Evolutionary conservation across 92 coral and sea anemone genomes (phyloP).

Genomic region (Scolanthus callimorphus): DNA sequence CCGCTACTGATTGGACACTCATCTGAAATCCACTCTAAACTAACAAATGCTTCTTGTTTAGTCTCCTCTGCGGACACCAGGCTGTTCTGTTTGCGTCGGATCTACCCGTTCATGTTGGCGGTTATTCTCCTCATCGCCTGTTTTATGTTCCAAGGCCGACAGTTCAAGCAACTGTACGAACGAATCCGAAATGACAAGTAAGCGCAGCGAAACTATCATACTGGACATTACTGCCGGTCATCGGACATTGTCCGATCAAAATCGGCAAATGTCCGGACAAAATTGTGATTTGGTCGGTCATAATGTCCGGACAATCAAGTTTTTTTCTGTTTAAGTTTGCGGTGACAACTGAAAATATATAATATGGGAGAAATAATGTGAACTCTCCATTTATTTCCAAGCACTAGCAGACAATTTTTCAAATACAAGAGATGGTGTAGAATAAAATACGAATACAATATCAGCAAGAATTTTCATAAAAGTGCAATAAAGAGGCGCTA

Average conservation of each 20-base stretch:
- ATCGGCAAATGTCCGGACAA: too few species aligned
- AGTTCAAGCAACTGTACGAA: constrained; percentile 85
- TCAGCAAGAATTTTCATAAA: too few species aligned
- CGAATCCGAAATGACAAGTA: constrained; percentile 97
- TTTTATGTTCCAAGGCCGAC: constrained; percentile 89
- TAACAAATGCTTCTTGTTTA: constrained; percentile 7
- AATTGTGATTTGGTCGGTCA: too few species aligned
- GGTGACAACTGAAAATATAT: not conserved
- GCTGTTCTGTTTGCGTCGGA: constrained; percentile 89
- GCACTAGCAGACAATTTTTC: too few species aligned
- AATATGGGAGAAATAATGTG: not conserved
- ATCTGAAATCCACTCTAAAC: too few species aligned
- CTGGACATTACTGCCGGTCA: not conserved
- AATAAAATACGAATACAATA: too few species aligned
- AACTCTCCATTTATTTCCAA: too few species aligned
- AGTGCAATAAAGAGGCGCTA: too few species aligned
- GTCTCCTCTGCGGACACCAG: constrained; percentile 78
- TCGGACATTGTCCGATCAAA: too few species aligned
- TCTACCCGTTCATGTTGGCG: constrained; percentile 90
- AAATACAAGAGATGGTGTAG: too few species aligned
- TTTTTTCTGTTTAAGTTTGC: not conserved
- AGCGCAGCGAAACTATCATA: constrained; percentile 17
- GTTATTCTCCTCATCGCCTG: constrained; percentile 71
- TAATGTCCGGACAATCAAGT: too few species aligned
- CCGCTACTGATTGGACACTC: too few species aligned